Conservation (phyloP, 2,888 invertebrate species). For the Stenchaetothrips biformis region DNA sequence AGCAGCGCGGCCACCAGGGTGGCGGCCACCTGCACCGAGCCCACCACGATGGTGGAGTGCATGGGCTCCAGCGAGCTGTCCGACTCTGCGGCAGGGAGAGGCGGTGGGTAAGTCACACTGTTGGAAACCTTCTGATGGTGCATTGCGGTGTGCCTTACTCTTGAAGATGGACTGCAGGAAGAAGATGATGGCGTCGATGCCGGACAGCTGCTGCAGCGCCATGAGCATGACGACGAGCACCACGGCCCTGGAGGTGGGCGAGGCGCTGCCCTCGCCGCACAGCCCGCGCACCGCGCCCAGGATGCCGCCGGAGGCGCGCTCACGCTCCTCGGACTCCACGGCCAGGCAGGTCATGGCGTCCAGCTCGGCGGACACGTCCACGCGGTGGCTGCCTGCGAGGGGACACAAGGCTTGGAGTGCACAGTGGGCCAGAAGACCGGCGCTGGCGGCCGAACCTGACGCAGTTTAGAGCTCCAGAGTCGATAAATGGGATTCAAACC, state of each 20-base stretch:
- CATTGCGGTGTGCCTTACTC: not conserved
- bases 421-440: too few species aligned
- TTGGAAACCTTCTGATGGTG: not conserved
- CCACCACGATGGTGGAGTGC: conserved; percentile 11
- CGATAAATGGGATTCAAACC: too few species aligned
- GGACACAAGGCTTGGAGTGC: too few species aligned
- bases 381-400: not conserved
- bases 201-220: conserved; percentile 19
- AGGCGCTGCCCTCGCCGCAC: not conserved
- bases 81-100: not conserved
- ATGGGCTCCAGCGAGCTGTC: conserved; percentile 2
- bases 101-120: too few species aligned
- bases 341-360: conserved; percentile 7
- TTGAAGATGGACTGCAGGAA: conserved; percentile 8
- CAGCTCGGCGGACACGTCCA: conserved; percentile 7
- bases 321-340: conserved; percentile 14
- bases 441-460: too few species aligned
- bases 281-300: conserved; percentile 15
- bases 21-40: conserved; percentile 13
- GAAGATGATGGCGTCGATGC: conserved; percentile 22
- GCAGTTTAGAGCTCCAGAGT: too few species aligned
- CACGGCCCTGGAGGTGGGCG: conserved; percentile 14
- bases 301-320: conserved; percentile 9
- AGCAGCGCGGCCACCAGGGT: conserved; percentile 17
- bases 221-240: not conserved